Conservation (phyloP, 53 echinoderm and acorn worm species). For the Apostichopus leukothele region DNA sequence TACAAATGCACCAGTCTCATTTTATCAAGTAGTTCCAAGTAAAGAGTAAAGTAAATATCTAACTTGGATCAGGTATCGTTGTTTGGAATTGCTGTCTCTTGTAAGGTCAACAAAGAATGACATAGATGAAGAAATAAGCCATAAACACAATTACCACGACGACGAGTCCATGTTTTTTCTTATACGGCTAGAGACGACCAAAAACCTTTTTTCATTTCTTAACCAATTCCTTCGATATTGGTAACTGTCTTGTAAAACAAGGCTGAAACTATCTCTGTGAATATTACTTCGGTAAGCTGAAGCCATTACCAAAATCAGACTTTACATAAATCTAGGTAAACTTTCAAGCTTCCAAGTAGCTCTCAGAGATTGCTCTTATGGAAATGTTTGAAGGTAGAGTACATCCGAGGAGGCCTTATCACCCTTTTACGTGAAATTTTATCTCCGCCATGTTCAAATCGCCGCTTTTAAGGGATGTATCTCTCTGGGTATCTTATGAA, state of each 20-base stretch:
- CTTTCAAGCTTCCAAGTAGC: background rate
- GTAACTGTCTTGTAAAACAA: conserved; percentile 8
- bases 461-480: conserved; percentile 1
- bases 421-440: conserved; percentile 18
- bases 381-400: background rate
- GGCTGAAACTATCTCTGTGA: conserved; percentile 1
- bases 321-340: conserved; percentile 2
- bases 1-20: no score
- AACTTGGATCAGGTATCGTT: background rate
- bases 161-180: background rate
- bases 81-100: background rate
- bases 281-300: background rate
- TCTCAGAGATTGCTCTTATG: background rate
- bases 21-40: no score
- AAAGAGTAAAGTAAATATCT: no score
- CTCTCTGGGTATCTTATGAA: conserved; percentile 14
- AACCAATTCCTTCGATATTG: background rate
- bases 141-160: conserved; percentile 7
- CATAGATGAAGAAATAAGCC: conserved; percentile 4
- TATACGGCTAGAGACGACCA: background rate
- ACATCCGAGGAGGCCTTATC: conserved; percentile 7
- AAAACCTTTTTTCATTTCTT: background rate
- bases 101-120: conserved; percentile 1
- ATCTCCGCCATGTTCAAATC: conserved; percentile 1
- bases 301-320: conserved; percentile 2